Conservation (phyloP, 1,140 invertebrate genomes). For the Pectinophora gossypiella region DNA sequence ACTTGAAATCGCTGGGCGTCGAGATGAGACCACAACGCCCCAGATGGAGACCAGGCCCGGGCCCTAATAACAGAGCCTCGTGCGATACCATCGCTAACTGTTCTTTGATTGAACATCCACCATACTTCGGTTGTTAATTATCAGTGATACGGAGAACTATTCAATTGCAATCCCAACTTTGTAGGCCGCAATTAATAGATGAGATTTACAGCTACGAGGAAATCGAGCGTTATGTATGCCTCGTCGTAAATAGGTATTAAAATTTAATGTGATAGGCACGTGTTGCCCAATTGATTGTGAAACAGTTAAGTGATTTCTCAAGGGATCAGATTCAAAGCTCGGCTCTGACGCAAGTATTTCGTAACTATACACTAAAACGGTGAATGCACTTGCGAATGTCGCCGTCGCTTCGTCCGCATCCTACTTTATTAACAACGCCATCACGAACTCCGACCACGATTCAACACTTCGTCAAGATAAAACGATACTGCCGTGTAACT, state of each 20-base stretch:
- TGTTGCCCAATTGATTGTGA: too few relatives aligned
- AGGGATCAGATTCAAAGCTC: conserved; percentile 22
- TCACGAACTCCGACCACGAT: conserved; percentile 61
- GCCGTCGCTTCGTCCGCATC: conserved; percentile 28
- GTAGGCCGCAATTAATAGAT: too few relatives aligned
- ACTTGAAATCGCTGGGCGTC: conserved; percentile 23
- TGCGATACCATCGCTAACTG: conserved; percentile 47
- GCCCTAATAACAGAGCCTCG: conserved; percentile 37
- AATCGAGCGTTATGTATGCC: too few relatives aligned
- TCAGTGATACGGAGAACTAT: conserved; percentile 22
- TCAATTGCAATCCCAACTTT: too few relatives aligned
- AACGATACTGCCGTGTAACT: background rate
- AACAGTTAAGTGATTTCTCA: too few relatives aligned
- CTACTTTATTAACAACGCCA: conserved; percentile 52
- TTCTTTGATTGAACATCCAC: conserved; percentile 36
- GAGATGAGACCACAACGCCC: conserved; percentile 11
- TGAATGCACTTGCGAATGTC: conserved; percentile 50
- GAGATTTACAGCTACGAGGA: too few relatives aligned
- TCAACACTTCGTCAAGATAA: conserved; percentile 50
- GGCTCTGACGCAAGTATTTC: conserved; percentile 39
- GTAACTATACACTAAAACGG: conserved; percentile 37
- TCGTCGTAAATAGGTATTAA: too few relatives aligned
- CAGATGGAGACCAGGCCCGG: conserved; percentile 27
- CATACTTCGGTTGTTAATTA: conserved; percentile 24
- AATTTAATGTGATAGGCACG: too few relatives aligned